A percentile compares a stretch with the other conserved stretches of the same genome.
phyloP scores from a whole-genome alignment of 2,113 vertebrate genomes.

The Pachyramphus minor region DNA sequence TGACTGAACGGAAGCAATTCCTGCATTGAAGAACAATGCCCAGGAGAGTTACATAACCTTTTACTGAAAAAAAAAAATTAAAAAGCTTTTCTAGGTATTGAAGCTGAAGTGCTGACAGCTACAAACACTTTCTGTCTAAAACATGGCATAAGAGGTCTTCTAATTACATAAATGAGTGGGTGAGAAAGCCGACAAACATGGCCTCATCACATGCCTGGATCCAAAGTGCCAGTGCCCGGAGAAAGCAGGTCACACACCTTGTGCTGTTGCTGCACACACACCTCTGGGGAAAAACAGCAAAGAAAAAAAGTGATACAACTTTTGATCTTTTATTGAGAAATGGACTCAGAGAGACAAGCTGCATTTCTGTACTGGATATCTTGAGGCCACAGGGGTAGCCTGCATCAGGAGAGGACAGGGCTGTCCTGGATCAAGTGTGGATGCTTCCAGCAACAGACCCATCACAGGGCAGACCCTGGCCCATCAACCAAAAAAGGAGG shows the following conservation, averaged over 20 bases:
- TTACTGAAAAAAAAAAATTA: not conserved
- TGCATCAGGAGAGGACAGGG: rapidly evolving
- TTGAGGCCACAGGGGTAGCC: not conserved
- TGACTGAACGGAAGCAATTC: not conserved
- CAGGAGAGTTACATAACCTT: not conserved
- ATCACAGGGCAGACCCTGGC: not conserved
- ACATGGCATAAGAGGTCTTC: not conserved
- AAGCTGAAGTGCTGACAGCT: not conserved
- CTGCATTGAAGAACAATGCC: not conserved
- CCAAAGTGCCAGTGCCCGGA: not conserved
- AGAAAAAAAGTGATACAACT: not conserved
- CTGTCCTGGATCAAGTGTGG: not conserved
- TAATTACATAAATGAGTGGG: not conserved
- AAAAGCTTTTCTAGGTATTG: not conserved
- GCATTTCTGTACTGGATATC: not conserved
- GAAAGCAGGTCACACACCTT: rapidly evolving
- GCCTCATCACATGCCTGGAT: not conserved
- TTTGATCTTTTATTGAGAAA: not conserved
- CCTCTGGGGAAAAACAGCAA: not conserved
- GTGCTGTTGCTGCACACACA: not conserved
- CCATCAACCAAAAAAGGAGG: not conserved
- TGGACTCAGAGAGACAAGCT: not conserved
- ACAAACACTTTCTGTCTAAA: not conserved
- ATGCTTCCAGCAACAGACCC: not conserved
- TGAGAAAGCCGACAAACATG: not conserved